These are phyloP conservation scores for Drosophila lini DNA, from an alignment of 1,140 invertebrate species.

Conservation along the genomic window DNA sequence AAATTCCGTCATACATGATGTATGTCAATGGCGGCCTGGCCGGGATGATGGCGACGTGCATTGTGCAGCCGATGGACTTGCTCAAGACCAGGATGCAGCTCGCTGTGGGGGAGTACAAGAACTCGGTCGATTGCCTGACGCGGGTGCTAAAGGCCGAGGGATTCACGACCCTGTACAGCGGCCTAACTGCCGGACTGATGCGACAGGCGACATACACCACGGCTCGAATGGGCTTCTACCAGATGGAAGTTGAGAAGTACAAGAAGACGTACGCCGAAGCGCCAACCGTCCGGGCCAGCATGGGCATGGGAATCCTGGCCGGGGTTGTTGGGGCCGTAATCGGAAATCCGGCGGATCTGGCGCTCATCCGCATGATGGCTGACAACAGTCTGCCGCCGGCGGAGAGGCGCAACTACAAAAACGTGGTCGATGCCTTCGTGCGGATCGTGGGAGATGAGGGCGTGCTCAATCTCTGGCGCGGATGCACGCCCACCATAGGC, in stretches of 20 bases:
- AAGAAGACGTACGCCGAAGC: neutral
- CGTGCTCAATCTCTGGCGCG: no score
- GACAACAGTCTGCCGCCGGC: no score
- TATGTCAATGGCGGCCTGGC: constrained; percentile 59
- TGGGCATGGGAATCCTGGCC: no score
- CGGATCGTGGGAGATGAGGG: no score
- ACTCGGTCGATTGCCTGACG: constrained; percentile 42
- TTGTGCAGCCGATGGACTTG: constrained; percentile 64
- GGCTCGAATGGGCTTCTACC: constrained; percentile 88
- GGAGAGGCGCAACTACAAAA: no score
- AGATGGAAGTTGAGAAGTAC: constrained; percentile 56
- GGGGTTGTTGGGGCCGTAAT: no score
- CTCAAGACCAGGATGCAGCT: constrained; percentile 65
- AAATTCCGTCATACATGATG: constrained; percentile 49
- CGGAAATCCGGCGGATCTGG: no score
- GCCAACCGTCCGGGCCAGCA: no score
- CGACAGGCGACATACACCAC: constrained; percentile 91
- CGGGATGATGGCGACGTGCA: constrained; percentile 49
- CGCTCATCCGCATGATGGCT: no score
- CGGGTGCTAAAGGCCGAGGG: constrained; percentile 48
- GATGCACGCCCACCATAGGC: no score
- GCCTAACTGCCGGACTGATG: constrained; percentile 85
- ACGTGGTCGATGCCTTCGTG: no score
- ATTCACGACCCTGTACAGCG: constrained; percentile 46
- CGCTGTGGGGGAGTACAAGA: constrained; percentile 35